Base-by-base conservation (phyloP, 2,888 invertebrate species). In the Blastobasis lacticolella region DNA sequence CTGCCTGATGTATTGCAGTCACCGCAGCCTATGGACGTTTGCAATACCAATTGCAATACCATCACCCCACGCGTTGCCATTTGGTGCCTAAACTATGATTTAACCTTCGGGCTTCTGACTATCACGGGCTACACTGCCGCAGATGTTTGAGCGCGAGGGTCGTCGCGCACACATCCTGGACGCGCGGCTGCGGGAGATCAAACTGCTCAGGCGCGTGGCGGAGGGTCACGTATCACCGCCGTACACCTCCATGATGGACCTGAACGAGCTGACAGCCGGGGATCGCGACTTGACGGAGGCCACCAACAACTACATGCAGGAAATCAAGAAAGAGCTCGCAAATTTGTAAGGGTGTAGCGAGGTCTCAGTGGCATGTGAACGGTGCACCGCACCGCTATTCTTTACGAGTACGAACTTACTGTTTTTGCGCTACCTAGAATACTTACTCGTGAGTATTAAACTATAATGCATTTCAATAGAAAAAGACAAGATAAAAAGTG, bases 161-260 rank as follows among this genome's bases (percentile, higher is more conserved):
- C 92, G 94, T 53, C 90, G 97, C 51, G 97, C 97, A 75, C 96
- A 96, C 75, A 97, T 97, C 52, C 88, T 97, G 60, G 97, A 97
- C 75, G 93, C 95, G 5, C 92, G 96, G 62, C 91, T 94, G 68
- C 90, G 97, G 56, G 97, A 97, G 81, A 90, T 95, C 57, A 89
- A 92, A 45, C 77, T 94, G 10, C 92, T 92, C 77, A 60, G 60
- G 68, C 70, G 77, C 40, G 75, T 79, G 61, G 79, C 74, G 45
- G 80, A 78, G 54, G 78, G 77, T 54, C 73, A 67, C 55, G 23
- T 1, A 2, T 23, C 67, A 54, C 69, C 70, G 58, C 71, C 66
- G 4, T 57, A 52, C 44, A 64, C 57, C 48, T 71, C 69, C 36
- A 49, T 56, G 47, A 60, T 63, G 10, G 73, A 74, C 23, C 40